phyloP scores from a whole-genome alignment of 1,140 invertebrate species.

The Cataglyphis hispanica region DNA sequence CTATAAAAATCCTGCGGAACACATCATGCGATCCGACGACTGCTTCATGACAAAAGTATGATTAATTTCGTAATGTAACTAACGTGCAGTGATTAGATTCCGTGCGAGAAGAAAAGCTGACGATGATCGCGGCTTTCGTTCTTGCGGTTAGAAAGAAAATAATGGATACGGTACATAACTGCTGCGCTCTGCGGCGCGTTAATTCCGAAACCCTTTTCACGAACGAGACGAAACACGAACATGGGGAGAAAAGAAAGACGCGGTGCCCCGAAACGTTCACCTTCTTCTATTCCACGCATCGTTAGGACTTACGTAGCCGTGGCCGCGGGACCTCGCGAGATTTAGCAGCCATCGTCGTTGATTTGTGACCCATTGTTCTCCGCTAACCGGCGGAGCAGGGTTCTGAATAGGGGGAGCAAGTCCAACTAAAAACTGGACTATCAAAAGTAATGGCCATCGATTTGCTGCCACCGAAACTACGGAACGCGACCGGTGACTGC shows the following conservation, averaged over 20 bases:
- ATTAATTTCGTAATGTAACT: constrained; percentile 33
- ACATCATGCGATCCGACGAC: neutral
- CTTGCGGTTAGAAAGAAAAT: constrained; percentile 7
- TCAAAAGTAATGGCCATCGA: constrained; percentile 79
- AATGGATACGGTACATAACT: constrained; percentile 43
- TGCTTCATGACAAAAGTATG: neutral
- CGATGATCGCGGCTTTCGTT: constrained; percentile 35
- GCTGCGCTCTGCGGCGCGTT: constrained; percentile 10
- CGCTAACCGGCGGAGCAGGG: constrained; percentile 9
- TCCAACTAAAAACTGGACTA: constrained; percentile 77
- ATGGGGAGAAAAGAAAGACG: constrained; percentile 61
- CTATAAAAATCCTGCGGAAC: neutral
- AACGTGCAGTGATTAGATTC: constrained; percentile 42
- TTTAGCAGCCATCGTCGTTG: constrained; percentile 75
- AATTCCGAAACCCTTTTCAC: constrained; percentile 52
- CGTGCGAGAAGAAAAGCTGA: constrained; percentile 38
- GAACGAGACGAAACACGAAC: constrained; percentile 33
- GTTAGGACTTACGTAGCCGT: constrained; percentile 70
- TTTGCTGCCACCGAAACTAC: constrained; percentile 64
- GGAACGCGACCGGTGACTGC: constrained; percentile 23
- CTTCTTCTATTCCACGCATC: constrained; percentile 74
- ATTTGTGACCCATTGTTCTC: constrained; percentile 82
- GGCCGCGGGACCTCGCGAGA: constrained; percentile 70
- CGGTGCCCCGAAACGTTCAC: constrained; percentile 55
- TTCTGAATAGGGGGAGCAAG: constrained; percentile 7